Evolutionary conservation across 2,888 invertebrate genomes (phyloP), one percentile per base, ranked within the genome.

Genomic region (Cosmia pyralina): DNA sequence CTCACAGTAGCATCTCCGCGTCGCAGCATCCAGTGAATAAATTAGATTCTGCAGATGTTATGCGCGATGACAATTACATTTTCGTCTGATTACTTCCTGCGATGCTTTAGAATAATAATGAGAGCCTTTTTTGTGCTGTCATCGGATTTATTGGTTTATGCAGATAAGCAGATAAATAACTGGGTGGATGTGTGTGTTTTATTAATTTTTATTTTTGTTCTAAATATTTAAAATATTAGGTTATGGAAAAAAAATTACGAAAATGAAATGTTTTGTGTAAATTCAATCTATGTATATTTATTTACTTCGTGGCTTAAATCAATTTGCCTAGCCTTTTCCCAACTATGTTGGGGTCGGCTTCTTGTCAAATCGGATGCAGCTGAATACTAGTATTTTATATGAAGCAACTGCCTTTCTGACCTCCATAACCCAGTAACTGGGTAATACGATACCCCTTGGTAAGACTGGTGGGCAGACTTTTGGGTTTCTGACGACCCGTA

Each of bases 31-130:
- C 77, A 85, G 88, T 90, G 90, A 90, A 90, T 91, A 91, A 91
- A 92, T 91, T 92, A 89, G 79, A 86, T 85, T 88, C 86, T 84
- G 85, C 89, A 85, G 88, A 90, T 87, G 89, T 90, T 92, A 90
- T 92, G 90, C 89, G 90, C 87, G 89, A 90, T 88, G 91, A 92
- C 92, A 91, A 91, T 90, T 93, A 92, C 89, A 90, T 90, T 91
- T 91, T 87, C 87, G 84, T 85, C 87, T 90, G 91, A 93, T 92
- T 92, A 90, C 91, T 90, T 88, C 87, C 87, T 83, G 79, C 82
- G 82, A 84, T 70, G 86, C 85, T 87, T 86, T 86, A 75, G 92
- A 90, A 92, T 92, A 90, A 89, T 90, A 90, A 93, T 88, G 88
- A 90, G 89, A 75, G 75, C 77, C 77, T 79, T 87, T 87, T 88